These are phyloP conservation scores for Deladenus siricidicola DNA, from an alignment of 2,888 invertebrate genomes.

Conservation along the genomic window DNA sequence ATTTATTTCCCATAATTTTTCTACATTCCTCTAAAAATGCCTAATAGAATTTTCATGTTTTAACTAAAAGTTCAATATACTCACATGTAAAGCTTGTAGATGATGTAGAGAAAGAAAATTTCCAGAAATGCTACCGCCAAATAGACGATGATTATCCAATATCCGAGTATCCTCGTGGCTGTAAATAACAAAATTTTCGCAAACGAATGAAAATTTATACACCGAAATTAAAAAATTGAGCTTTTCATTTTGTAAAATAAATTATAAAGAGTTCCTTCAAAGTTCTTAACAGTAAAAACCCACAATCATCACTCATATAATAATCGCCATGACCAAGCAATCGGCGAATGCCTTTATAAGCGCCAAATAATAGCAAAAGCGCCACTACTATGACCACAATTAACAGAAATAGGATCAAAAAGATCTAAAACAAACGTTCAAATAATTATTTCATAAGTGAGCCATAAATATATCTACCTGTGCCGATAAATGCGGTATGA, in stretches of 20 bases:
- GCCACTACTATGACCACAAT: constrained; percentile 48
- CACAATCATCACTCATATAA: constrained; percentile 50
- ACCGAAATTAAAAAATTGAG: too few species aligned
- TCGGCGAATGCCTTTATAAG: constrained; percentile 47
- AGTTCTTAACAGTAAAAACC: constrained; percentile 15
- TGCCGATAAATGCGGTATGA: constrained; percentile 49
- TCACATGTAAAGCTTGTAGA: constrained; percentile 51
- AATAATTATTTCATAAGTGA: too few species aligned
- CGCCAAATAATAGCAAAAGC: constrained; percentile 44
- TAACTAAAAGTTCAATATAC: too few species aligned
- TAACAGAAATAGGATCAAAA: constrained; percentile 49
- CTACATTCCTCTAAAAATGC: too few species aligned
- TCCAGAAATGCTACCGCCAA: constrained; percentile 47
- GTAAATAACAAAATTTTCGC: too few species aligned
- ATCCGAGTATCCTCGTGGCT: constrained; percentile 49
- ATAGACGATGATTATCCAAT: constrained; percentile 50
- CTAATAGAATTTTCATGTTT: too few species aligned
- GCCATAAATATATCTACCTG: too few species aligned
- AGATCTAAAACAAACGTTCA: constrained; percentile 48
- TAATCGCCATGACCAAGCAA: constrained; percentile 49
- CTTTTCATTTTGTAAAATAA: background rate
- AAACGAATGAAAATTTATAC: too few species aligned
- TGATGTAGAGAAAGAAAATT: constrained; percentile 51
- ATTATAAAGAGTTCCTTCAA: background rate
- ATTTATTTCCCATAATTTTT: too few species aligned